Evolutionary conservation across 2,113 vertebrate species (phyloP).

Genomic region (Heterotis niloticus): DNA sequence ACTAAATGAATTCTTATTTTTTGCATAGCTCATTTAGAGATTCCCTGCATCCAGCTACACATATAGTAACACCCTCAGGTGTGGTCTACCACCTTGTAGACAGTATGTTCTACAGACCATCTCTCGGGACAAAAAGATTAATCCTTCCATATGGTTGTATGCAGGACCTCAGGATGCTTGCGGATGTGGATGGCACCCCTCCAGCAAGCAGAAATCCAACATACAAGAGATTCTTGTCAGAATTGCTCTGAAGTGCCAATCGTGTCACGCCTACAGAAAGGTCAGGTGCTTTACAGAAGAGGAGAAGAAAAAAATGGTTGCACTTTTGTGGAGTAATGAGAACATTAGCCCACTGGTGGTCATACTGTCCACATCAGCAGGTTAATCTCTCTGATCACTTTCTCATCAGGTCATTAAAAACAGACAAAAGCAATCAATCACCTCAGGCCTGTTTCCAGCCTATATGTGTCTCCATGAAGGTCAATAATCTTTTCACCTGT

Average conservation of each 20-base stretch:
- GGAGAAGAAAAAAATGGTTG: not conserved
- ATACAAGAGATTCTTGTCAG: not conserved
- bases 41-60: no score
- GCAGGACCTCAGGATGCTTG: not conserved
- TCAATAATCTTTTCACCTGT: constrained; percentile 90
- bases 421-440: constrained; percentile 77
- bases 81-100: not conserved
- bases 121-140: not conserved
- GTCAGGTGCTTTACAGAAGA: not conserved
- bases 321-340: constrained; percentile 34
- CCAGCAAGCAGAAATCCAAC: not conserved
- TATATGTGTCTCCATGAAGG: constrained; percentile 80
- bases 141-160: constrained; percentile 1
- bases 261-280: constrained; percentile 1
- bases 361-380: constrained; percentile 42
- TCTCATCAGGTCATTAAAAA: constrained; percentile 64
- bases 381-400: constrained; percentile 74
- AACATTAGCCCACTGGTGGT: constrained; percentile 32
- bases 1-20: no score
- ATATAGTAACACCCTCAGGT: no score
- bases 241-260: not conserved
- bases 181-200: not conserved
- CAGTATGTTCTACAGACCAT: not conserved
- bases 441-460: constrained; percentile 71
- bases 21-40: no score